Percentiles rank a stretch among this genome's conserved stretches.
These are phyloP conservation scores for Xyliphius kryptos DNA, from an alignment of 2,113 vertebrate genomes.

Conservation along the genomic window DNA sequence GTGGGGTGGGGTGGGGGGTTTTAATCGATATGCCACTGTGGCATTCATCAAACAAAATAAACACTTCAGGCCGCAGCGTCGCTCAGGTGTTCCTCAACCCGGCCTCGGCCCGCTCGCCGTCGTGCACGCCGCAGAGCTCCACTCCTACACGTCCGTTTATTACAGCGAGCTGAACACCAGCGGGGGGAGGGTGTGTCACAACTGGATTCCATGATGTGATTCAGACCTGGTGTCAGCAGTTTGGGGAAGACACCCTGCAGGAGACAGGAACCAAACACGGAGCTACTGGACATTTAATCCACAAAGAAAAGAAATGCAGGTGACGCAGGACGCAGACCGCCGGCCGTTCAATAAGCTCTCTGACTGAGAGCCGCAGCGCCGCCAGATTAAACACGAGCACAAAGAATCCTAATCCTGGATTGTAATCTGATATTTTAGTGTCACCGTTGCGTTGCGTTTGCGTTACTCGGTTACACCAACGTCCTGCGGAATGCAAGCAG, in stretches of 20 bases:
- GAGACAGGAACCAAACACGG: slow-evolving; percentile 41
- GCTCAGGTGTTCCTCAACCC: slow-evolving; percentile 29
- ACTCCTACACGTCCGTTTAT: neutral
- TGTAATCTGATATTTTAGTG: no score
- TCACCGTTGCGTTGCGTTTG: no score
- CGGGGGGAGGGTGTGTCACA: slow-evolving; percentile 16
- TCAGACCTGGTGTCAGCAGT: slow-evolving; percentile 58
- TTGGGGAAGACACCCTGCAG: slow-evolving; percentile 47
- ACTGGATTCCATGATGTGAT: slow-evolving; percentile 38
- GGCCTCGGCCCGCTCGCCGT: neutral
- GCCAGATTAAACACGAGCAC: slow-evolving; percentile 46
- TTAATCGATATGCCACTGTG: slow-evolving; percentile 60
- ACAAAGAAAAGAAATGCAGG: slow-evolving; percentile 61
- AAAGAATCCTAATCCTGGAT: neutral
- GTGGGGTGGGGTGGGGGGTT: no score
- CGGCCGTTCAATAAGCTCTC: slow-evolving; percentile 67
- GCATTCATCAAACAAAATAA: slow-evolving; percentile 61
- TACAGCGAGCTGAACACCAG: neutral
- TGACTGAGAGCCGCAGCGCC: slow-evolving; percentile 53
- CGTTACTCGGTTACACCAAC: no score
- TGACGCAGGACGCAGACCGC: slow-evolving; percentile 68
- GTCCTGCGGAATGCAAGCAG: no score
- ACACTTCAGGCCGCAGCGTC: slow-evolving; percentile 29
- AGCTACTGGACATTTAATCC: slow-evolving; percentile 54
- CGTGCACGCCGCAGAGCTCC: neutral